Conservation (phyloP, 2,113 vertebrate species). For the Poeciliopsis prolifica region DNA sequence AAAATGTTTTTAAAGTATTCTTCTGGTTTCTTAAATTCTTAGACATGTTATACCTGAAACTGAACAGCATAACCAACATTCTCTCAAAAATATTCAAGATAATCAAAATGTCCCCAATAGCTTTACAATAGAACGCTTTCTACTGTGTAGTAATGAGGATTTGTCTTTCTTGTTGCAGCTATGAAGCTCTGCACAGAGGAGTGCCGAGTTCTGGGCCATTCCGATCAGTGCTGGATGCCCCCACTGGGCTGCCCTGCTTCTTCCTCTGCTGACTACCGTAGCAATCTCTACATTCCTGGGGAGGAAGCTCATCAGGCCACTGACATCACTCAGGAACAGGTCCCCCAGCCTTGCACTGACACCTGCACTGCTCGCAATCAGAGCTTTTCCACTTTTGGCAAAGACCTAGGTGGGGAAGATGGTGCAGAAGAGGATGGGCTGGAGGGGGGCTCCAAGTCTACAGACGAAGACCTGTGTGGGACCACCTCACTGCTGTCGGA, state of each 20-base stretch:
- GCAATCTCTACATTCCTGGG: constrained; percentile 95
- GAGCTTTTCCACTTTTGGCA: constrained; percentile 96
- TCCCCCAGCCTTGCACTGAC: constrained; percentile 78
- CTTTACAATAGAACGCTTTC: background rate
- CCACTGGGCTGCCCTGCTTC: constrained; percentile 86
- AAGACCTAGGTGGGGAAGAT: constrained; percentile 77
- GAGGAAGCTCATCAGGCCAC: constrained; percentile 85
- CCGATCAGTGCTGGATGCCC: constrained; percentile 99
- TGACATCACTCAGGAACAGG: constrained; percentile 84
- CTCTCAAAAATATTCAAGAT: too few relatives aligned
- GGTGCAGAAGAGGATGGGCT: constrained; percentile 58
- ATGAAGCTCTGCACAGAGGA: constrained; percentile 97
- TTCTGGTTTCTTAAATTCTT: too few relatives aligned
- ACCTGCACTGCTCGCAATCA: constrained; percentile 82
- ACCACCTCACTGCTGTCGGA: constrained; percentile 89
- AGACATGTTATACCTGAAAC: too few relatives aligned
- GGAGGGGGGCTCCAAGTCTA: constrained; percentile 63
- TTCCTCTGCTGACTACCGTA: constrained; percentile 90
- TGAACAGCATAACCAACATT: too few relatives aligned
- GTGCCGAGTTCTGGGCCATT: constrained; percentile 94
- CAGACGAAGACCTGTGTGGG: constrained; percentile 79
- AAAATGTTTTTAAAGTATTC: too few relatives aligned
- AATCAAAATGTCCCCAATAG: too few relatives aligned
- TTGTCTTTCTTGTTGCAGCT: constrained; percentile 72
- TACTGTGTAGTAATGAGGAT: background rate